Percentiles rank a stretch among this genome's conserved stretches.
These are phyloP conservation scores for Theristicus caerulescens DNA, from an alignment of 2,113 vertebrate species.

Conservation along the genomic window DNA sequence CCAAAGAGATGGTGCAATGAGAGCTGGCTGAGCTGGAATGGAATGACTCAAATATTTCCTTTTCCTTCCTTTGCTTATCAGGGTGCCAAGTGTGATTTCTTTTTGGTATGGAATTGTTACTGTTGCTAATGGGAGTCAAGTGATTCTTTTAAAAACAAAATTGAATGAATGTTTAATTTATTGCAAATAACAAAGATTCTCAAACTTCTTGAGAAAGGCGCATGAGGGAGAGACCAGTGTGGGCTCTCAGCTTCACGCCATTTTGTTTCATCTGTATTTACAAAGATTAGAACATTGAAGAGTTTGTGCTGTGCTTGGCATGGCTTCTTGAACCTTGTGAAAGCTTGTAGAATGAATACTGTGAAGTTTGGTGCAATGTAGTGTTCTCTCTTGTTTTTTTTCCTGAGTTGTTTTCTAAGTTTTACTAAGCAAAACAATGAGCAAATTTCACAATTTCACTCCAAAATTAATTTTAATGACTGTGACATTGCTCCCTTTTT, in stretches of 20 bases:
- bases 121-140: background rate
- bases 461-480: background rate
- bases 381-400: background rate
- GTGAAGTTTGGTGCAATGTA: background rate
- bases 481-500: background rate
- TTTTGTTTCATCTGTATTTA: background rate
- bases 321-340: background rate
- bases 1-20: background rate
- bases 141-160: background rate
- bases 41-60: constrained; percentile 38
- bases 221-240: background rate
- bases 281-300: background rate
- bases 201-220: background rate
- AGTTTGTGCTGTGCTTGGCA: background rate
- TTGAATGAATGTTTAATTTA: background rate
- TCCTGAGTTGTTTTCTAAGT: background rate
- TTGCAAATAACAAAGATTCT: background rate
- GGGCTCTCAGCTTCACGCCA: background rate
- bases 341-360: background rate
- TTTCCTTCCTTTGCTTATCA: constrained; percentile 33
- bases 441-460: background rate
- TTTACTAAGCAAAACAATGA: background rate
- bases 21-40: constrained; percentile 2
- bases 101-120: constrained; percentile 8
- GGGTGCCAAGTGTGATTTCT: constrained; percentile 25